Evolutionary conservation across 2,888 invertebrate genomes (phyloP).

Genomic region (Idaea dimidiata): DNA sequence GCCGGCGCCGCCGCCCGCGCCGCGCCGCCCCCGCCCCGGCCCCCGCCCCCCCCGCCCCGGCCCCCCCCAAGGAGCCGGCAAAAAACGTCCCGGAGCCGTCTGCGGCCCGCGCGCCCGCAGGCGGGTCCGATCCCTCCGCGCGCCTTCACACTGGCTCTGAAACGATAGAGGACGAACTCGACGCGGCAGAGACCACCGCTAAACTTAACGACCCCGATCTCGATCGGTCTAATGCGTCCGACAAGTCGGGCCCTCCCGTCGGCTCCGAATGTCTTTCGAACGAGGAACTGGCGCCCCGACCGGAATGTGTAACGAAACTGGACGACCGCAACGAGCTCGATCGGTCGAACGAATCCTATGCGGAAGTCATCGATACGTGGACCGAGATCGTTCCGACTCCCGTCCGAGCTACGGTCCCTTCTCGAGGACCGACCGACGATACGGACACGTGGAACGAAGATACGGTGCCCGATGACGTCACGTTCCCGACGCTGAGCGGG

Average conservation of each 20-base stretch:
- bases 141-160: conserved; percentile 71
- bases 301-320: no score
- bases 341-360: conserved; percentile 74
- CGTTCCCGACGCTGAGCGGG: conserved; percentile 90
- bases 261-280: no score
- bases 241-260: no score
- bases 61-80: conserved; percentile 52
- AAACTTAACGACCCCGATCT: no score
- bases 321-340: conserved; percentile 60
- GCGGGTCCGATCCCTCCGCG: conserved; percentile 63
- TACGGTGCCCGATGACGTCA: conserved; percentile 88
- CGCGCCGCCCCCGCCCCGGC: conserved; percentile 17
- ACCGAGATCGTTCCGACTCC: conserved; percentile 51
- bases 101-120: conserved; percentile 82
- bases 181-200: no score
- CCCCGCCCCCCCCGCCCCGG: conserved; percentile 19
- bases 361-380: conserved; percentile 65
- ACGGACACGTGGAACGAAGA: conserved; percentile 91
- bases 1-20: conserved; percentile 31
- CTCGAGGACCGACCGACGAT: conserved; percentile 40
- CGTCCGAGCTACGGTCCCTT: no score
- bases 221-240: no score
- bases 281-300: conserved; percentile 74
- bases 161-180: no score
- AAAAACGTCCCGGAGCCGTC: conserved; percentile 90